Evolutionary conservation across 2,888 invertebrate species (phyloP), one percentile per base, ranked within the genome.

Genomic region (Volucella inanis): DNA sequence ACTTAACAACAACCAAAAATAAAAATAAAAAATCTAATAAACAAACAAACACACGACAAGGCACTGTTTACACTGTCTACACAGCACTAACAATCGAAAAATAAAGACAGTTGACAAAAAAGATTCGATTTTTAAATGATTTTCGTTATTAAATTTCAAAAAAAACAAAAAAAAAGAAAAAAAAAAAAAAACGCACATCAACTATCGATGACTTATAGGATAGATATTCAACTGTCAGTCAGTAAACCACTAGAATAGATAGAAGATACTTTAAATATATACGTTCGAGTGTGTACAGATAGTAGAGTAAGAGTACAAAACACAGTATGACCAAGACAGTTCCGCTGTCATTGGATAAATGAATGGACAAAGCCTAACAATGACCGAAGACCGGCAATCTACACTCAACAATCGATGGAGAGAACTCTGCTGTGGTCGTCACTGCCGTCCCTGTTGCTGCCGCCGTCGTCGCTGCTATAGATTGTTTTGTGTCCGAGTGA

Each of bases 311-410:
- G 41, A 72, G 38, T 15, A 62, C 1, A 12, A 8, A 47, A 38
- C 15, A 54, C 39, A 50, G 45, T 38, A 50, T 67, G 83, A 84
- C 74, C 83, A 79, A 79, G 79, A 79, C 79, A 59, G 79, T 75
- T 70, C 68, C 59, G 79, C 79, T 84, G 83, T 52, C 79, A 75
- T 68, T 84, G 79, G 79, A 59, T 79, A 70, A 84, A 84, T 84
- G 83, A 84, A 79, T 84, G 83, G 74, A 78, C 83, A 83, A 49
- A 68, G 67, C 79, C 68, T 61, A 57, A 59, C 62, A 70, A 72
- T 78, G 78, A 68, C 77, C 76, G 65, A 45, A 55, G 64, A 49
- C 10, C 10, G 50, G 39, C n/a, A n/a, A 47, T 31, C 59, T n/a
- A 50, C 71, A 31, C 45, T 18, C 47, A 41, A 64, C 71, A 64